Percentiles rank a stretch among this genome's conserved stretches.
Evolutionary conservation across 2,113 vertebrate genomes (phyloP).

Genomic region (Picathartes gymnocephalus): DNA sequence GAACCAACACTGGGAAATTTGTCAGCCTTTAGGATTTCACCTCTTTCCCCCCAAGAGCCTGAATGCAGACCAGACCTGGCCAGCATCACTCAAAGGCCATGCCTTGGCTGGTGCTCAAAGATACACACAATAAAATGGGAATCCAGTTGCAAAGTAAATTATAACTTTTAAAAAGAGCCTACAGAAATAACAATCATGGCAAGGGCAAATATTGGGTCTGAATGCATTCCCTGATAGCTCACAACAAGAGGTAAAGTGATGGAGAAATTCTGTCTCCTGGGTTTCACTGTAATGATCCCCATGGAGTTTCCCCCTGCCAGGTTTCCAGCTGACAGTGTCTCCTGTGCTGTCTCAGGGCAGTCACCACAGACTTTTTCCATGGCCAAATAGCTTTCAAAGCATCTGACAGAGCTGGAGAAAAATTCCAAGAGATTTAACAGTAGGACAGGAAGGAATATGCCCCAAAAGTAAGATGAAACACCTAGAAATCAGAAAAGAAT

Average conservation of each 20-base stretch:
- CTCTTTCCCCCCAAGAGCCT: not conserved
- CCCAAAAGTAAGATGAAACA: not conserved
- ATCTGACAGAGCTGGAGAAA: not conserved
- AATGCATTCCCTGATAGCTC: not conserved
- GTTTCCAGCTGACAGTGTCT: not conserved
- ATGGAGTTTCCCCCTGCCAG: not conserved
- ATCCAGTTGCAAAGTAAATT: conserved; percentile 18
- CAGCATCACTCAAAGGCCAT: not conserved
- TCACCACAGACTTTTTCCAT: not conserved
- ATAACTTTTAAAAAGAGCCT: not conserved
- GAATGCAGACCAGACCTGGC: not conserved
- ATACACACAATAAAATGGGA: not conserved
- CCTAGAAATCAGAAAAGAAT: not conserved
- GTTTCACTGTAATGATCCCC: not conserved
- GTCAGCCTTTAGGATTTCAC: not conserved
- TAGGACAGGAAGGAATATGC: not conserved
- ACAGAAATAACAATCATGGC: not conserved
- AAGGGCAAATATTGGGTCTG: not conserved
- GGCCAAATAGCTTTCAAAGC: not conserved
- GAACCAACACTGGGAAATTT: conserved; percentile 26
- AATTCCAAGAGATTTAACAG: not conserved
- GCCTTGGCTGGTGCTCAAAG: not conserved
- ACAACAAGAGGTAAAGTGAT: not conserved
- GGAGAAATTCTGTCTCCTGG: not conserved
- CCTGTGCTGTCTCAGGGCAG: not conserved